Evolutionary conservation across 2,797 vertebrate species (phyloP).

Genomic region (Oryzias dopingdopingensis): DNA sequence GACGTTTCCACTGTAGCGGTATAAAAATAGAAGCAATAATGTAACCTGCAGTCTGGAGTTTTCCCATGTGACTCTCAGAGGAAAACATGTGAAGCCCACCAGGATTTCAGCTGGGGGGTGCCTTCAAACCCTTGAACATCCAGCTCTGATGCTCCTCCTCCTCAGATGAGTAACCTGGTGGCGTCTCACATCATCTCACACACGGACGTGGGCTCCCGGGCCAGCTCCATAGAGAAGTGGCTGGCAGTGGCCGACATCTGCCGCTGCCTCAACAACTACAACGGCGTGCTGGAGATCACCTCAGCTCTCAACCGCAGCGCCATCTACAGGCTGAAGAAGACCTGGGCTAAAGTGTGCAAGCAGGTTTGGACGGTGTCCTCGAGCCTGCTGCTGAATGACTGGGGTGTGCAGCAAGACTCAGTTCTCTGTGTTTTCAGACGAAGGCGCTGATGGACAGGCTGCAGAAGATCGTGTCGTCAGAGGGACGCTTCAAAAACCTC

Average conservation of each 20-base stretch:
- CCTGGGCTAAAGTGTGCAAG: conserved; percentile 97
- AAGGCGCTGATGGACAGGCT: conserved; percentile 95
- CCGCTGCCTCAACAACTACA: conserved; percentile 95
- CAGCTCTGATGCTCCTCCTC: not conserved
- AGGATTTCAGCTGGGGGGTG: too few relatives aligned
- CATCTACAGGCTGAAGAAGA: conserved; percentile 97
- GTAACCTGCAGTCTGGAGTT: too few relatives aligned
- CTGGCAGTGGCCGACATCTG: conserved; percentile 94
- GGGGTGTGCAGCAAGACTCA: not conserved
- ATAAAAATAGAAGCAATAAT: too few relatives aligned
- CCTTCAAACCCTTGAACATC: too few relatives aligned
- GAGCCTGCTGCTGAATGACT: too few relatives aligned
- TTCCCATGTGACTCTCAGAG: too few relatives aligned
- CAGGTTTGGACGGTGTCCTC: conserved; percentile 74
- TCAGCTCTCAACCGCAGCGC: conserved; percentile 96
- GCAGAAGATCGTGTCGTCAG: conserved; percentile 95
- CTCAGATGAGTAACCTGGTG: conserved; percentile 97
- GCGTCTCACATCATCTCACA: conserved; percentile 95
- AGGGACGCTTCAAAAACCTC: conserved; percentile 97
- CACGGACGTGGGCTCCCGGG: conserved; percentile 83
- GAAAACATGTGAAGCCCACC: too few relatives aligned
- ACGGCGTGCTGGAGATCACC: conserved; percentile 94
- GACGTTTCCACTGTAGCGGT: too few relatives aligned
- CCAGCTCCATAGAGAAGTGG: conserved; percentile 93
- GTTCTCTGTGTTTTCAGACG: conserved; percentile 70